Evolutionary conservation across 64 coral and sea anemone genomes (phyloP), one percentile per base, ranked within the genome.

Genomic region (Trachythela sp.): DNA sequence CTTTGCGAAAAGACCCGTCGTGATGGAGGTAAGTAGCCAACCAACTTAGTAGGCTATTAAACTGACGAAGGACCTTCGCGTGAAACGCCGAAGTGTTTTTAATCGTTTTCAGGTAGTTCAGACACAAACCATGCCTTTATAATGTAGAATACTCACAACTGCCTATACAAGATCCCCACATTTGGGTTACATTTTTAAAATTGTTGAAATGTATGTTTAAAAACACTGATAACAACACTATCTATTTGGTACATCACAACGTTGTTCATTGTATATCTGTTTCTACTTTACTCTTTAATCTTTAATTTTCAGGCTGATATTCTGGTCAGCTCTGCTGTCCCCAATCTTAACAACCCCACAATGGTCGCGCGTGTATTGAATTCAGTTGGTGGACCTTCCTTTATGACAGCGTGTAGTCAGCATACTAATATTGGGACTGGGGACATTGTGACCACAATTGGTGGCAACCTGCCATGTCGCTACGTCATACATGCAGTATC

Each of bases 401-500:
- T 34, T 35, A n/a, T 77, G 31, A n/a, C 71, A 9, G 71, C 71
- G 71, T 77, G 71, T 77, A 39, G 30, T 77, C 71, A 39, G 17
- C 71, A 77, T 77, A 18, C 4, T 27, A 77, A 18, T 18, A 77
- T 77, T 77, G 31, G 8, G 17, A 3, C 71, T 77, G 71, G 71
- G 4, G 71, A 77, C 24, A 77, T 77, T 9, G 71, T n/a, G 4
- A 77, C n/a, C 24, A 77, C 71, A 3, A 35, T 27, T 35, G 71
- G 71, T 77, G 71, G 71, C 9, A 35, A 77, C 31, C 71, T 77
- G 13, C 71, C 31, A 77, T 77, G 71, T n/a, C 9, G 71, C 30
- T 77, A 77, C 31, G 71, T 77, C 71, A 77, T 77, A 77, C 71
- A 77, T 35, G 29, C 71, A 32, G 71, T 77, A n/a, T 77, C 9